Conservation (phyloP, 2,888 invertebrate genomes). For the Folsomia manolachei region DNA sequence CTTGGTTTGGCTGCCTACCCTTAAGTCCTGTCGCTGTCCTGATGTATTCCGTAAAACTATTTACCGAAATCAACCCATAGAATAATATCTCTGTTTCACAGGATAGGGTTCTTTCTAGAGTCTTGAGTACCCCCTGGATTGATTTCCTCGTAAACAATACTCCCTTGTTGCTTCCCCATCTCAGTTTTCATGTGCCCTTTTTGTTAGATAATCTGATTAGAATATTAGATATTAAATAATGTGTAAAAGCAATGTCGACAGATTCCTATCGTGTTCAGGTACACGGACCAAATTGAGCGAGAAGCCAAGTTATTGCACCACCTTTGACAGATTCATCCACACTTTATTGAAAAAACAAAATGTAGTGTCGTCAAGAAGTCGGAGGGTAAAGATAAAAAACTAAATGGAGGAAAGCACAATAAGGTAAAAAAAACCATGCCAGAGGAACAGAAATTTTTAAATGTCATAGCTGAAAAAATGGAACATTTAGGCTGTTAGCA, state of each 20-base stretch:
- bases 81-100: no score
- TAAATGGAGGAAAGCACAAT: neutral
- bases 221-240: constrained; percentile 29
- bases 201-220: constrained; percentile 30
- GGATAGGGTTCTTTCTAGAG: constrained; percentile 40
- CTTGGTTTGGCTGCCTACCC: no score
- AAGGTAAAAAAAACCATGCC: neutral
- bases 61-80: neutral
- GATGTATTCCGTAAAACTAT: neutral
- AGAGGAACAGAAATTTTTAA: no score
- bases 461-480: no score
- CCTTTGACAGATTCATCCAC: neutral
- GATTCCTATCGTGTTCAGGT: constrained; percentile 18
- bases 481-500: no score
- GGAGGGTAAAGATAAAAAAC: neutral
- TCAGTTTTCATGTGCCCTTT: constrained; percentile 19
- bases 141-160: constrained; percentile 34
- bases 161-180: constrained; percentile 23
- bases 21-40: no score
- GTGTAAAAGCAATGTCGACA: constrained; percentile 25
- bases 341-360: constrained; percentile 18
- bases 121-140: constrained; percentile 35
- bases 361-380: constrained; percentile 11
- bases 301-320: neutral
- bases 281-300: constrained; percentile 17